Base-by-base conservation (phyloP, 2,113 vertebrate genomes). In the Carassius auratus region DNA sequence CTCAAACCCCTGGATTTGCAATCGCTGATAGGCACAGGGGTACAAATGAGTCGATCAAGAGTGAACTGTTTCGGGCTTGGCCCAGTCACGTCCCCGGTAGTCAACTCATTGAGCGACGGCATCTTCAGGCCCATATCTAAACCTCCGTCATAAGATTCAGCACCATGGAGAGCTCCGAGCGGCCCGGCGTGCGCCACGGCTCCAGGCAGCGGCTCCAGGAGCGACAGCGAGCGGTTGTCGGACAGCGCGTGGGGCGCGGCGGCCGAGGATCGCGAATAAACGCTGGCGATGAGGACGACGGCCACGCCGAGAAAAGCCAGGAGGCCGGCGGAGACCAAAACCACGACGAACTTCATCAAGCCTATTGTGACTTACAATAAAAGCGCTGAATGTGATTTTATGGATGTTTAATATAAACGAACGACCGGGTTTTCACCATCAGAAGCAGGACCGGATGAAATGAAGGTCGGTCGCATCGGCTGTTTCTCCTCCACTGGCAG, bases 211-310 rank as follows among this genome's bases (percentile, higher is more conserved):
- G 91, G 81, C 85, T 96, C 95, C 75, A 93, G 85, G 5, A 83
- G 64, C 12, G 92, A 90, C 73, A 93, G 90, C 12, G 96, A 95
- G 87, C 93, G 91, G 92, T 96, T 96, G 84, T 95, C 95, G 52
- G 93, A 33, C 26, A 90, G 85, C n/a, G 86, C 88, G 88, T 93
- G 88, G 85, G 95, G 92, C 86, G 92, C 88, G 81, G 87, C 91
- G 61, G 77, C 71, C 82, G 92, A 91, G 85, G 95, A 95, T 71
- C 96, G 96, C 57, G 97, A 96, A 89, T 97, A 96, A 89, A 98
- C 96, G 90, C 96, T 97, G 92, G 96, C 97, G 89, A 99, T 94
- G 93, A 99, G 98, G 95, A 97, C 98, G 92, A 98, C 96, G 91
- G 97, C 96, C 86, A 95, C 97, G 84, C 97, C 97, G 83, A 99